Percentiles rank a stretch among this genome's conserved stretches.
phyloP scores from a whole-genome alignment of 2,113 vertebrate genomes.

The Spheniscus mendiculus region DNA sequence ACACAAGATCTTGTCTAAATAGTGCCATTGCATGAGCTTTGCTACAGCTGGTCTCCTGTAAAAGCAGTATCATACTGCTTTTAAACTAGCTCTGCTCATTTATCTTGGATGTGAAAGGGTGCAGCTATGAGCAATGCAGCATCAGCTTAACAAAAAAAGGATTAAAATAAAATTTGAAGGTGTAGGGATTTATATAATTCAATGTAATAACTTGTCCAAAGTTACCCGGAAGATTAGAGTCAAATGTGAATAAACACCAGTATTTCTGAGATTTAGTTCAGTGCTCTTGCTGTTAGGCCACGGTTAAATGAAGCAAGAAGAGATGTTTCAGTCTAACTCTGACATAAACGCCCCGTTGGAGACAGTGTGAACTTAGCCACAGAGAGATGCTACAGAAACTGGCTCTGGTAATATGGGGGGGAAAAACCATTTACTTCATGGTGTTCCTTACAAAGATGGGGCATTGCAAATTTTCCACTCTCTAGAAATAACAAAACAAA shows the following conservation, averaged over 20 bases:
- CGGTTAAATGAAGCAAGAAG: not conserved
- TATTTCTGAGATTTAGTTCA: not conserved
- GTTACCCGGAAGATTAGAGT: not conserved
- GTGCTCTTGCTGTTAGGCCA: not conserved
- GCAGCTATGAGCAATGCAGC: not conserved
- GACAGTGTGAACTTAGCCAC: not conserved
- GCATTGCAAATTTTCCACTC: constrained; percentile 40
- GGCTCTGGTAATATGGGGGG: not conserved
- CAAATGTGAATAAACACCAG: not conserved
- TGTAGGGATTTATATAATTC: not conserved
- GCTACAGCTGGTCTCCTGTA: not conserved
- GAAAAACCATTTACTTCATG: not conserved
- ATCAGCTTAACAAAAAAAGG: not conserved
- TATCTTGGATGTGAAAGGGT: not conserved
- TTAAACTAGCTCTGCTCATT: not conserved
- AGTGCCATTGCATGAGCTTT: not conserved
- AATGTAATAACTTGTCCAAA: not conserved
- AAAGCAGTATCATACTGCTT: not conserved
- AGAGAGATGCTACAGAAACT: not conserved
- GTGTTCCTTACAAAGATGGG: not conserved
- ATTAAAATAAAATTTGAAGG: not conserved
- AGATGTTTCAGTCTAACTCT: not conserved
- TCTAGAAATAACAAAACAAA: constrained; percentile 33
- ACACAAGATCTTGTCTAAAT: not conserved
- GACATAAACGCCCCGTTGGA: not conserved